Base-by-base conservation (phyloP, 2,113 vertebrate species). In the Cololabis saira region DNA sequence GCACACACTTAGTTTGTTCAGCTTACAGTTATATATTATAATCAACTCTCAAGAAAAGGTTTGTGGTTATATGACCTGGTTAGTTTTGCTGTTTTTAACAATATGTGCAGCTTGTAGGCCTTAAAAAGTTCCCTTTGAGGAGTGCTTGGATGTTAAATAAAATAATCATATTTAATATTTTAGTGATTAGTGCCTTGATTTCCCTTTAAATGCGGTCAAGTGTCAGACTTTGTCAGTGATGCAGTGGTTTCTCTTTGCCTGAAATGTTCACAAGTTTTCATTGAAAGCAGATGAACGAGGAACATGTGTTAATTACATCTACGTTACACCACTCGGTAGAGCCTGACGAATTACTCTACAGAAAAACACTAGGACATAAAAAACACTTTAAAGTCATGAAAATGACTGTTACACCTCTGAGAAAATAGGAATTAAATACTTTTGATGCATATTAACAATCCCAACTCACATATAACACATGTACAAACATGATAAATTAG, bases 111-210 rank as follows among this genome's bases (percentile, higher is more conserved):
- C 33, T 37, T 24, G n/a, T n/a, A n/a, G n/a, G n/a, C n/a, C n/a
- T n/a, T n/a, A n/a, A n/a, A 22, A 58, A 21, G 24, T 45, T 71
- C 52, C 62, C 67, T 54, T 57, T 50, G 13, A 40, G 45, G 12
- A 50, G 14, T 44, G 10, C 12, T 42, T 49, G 9, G 12, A 5
- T 12, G 45, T 22, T 51, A 59, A 33, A 69, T 42, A 51, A 44
- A 27, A 52, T 21, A 58, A 47, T 41, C 21, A 52, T 27, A 76
- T 55, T 59, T 0, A 12, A 15, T 42, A 44, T 17, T 33, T 15
- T 18, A 51, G 2, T 54, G 42, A 30, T 33, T 21, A 17, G 43
- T 30, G 14, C 7, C 1, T 13, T 9, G 30, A 3, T 43, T 56
- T 71, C 30, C 45, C 17, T 61, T 68, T 55, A 22, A 58, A 30